Conservation (phyloP, 2,797 vertebrate genomes). For the Eulemur coronatus region DNA sequence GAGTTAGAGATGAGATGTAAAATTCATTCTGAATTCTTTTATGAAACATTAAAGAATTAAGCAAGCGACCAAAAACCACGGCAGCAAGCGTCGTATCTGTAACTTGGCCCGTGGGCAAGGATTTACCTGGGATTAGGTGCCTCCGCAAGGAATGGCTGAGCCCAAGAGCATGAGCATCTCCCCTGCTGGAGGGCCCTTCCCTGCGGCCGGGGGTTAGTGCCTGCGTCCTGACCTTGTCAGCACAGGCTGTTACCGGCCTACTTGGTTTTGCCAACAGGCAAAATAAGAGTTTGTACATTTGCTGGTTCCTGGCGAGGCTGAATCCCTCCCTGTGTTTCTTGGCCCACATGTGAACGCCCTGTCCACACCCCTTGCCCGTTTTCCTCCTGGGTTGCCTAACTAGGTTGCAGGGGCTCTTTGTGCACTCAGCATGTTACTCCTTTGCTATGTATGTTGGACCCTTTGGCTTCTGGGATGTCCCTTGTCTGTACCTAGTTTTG, state of each 20-base stretch:
- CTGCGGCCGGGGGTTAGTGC: too few relatives aligned
- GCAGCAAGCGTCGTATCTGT: background rate
- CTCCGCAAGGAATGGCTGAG: too few relatives aligned
- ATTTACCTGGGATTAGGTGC: background rate
- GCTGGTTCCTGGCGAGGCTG: background rate
- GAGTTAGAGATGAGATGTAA: background rate
- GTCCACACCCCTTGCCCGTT: background rate
- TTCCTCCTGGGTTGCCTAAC: background rate
- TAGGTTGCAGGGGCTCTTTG: too few relatives aligned
- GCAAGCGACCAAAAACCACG: background rate
- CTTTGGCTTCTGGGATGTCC: background rate
- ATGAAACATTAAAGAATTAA: background rate
- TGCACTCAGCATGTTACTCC: background rate
- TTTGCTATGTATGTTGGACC: background rate
- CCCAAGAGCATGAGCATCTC: accelerated
- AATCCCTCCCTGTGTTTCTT: background rate
- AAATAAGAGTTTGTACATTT: background rate
- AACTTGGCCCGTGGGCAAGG: background rate
- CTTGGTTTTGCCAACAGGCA: background rate
- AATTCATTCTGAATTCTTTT: background rate
- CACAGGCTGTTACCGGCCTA: accelerated
- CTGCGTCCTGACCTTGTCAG: background rate
- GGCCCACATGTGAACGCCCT: background rate
- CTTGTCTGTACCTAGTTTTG: background rate
- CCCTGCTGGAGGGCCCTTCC: too few relatives aligned